Base-by-base conservation (phyloP, 2,888 invertebrate species). In the Aproaerema taeniolella region DNA sequence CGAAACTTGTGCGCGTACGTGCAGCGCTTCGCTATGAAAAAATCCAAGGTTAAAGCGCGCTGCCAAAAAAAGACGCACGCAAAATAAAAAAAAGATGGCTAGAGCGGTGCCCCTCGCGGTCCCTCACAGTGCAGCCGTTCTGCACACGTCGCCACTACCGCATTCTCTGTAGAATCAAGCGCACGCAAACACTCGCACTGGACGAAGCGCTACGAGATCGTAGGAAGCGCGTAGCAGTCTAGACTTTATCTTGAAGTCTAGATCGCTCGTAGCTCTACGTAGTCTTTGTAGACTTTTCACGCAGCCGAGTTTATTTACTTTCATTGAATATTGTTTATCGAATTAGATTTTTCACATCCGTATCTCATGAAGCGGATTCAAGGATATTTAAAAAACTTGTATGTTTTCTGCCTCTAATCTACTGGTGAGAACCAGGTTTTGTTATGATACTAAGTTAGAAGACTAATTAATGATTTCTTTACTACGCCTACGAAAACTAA, bases 51-150 rank as follows among this genome's bases (percentile, higher is more conserved):
- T 83, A 85, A 76, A 77, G 73, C 80, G 80, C 82, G 83, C 68
- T 83, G 85, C 85, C 86, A 82, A 86, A 86, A 86, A 85, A 86
- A 86, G 86, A 85, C 85, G 79, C 81, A 81, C 81, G 78, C 85
- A 77, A 80, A 81, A 82, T 80, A 71, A 75, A 82, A 62, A 80
- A 79, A 82, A 77, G 80, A 80, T 71, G 76, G 79, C 77, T 76
- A 80, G 79, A 78, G 72, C 77, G 69, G 75, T 69, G 73, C 82
- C 69, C 77, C 79, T 68, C 65, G 67, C 66, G 75, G 72, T 70
- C 67, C 73, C 74, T 74, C 71, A 62, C 63, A 70, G 56, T 80
- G 83, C 85, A 82, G 66, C 62, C 56, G 57, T 52, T 73, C 71
- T 73, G 76, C 80, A 72, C 67, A 63, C 73, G 58, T 55, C 52